Conservation (phyloP, 2,797 vertebrate species). For the Coccyzus lansbergi region DNA sequence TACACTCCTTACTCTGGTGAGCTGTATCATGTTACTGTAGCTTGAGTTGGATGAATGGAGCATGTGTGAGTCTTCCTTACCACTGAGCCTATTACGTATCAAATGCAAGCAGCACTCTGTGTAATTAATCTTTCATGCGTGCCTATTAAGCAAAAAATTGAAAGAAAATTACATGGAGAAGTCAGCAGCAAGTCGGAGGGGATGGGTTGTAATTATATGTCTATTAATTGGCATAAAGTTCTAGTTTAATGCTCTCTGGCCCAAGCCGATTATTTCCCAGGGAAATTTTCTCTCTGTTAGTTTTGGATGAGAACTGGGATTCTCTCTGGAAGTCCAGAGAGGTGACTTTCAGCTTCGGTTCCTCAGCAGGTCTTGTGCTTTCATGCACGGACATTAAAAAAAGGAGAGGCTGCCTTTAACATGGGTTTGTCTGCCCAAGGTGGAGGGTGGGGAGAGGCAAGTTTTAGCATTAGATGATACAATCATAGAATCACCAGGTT, state of each 20-base stretch:
- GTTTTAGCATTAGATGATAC: neutral
- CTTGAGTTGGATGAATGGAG: neutral
- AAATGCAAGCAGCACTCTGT: neutral
- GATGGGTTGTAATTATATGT: neutral
- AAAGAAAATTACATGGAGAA: slow-evolving; percentile 25
- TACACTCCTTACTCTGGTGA: rapidly evolving
- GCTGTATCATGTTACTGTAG: neutral
- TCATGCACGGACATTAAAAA: neutral
- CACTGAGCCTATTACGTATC: neutral
- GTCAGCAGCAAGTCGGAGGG: slow-evolving; percentile 27
- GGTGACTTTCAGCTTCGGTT: slow-evolving; percentile 17
- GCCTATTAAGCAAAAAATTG: slow-evolving; percentile 54
- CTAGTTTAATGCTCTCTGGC: slow-evolving; percentile 12
- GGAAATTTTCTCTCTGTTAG: slow-evolving; percentile 35
- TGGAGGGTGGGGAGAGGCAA: neutral
- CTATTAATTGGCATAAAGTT: neutral
- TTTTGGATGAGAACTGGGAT: slow-evolving; percentile 7
- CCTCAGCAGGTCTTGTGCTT: neutral
- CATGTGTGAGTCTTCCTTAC: neutral
- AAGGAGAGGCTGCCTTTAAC: neutral
- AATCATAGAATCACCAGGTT: no score
- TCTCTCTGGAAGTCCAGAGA: neutral
- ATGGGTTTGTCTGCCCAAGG: rapidly evolving
- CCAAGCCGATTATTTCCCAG: neutral
- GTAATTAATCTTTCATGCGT: neutral